Conservation (phyloP, 37 sponge, comb jelly and placozoan species). For the Theonella swinhoei region DNA sequence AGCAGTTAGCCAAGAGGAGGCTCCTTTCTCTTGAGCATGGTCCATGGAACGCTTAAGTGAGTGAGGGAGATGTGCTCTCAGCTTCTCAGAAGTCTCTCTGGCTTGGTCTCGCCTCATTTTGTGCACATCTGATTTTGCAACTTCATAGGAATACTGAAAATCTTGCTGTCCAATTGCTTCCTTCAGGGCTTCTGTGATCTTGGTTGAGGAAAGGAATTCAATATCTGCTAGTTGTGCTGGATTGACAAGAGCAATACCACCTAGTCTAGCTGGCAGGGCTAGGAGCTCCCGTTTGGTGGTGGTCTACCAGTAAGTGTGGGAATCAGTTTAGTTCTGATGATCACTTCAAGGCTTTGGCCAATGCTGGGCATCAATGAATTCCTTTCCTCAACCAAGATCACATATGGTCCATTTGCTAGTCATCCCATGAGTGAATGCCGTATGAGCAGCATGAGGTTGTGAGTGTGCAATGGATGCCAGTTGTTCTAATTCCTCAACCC, state of each 20-base stretch:
- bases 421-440: constrained; percentile 1
- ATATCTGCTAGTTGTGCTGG: constrained; percentile 4
- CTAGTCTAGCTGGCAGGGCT: constrained; percentile 25
- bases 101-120: constrained; percentile 36
- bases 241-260: constrained; percentile 24
- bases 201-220: constrained; percentile 31
- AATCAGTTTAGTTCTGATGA: constrained; percentile 27
- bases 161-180: constrained; percentile 24
- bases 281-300: too few species aligned
- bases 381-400: too few species aligned
- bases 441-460: too few species aligned
- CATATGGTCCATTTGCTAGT: too few species aligned
- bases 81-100: constrained; percentile 11
- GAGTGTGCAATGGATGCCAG: constrained; percentile 21
- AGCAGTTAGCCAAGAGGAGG: constrained; percentile 19
- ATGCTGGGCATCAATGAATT: constrained; percentile 10
- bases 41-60: too few species aligned
- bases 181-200: too few species aligned
- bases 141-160: constrained; percentile 14
- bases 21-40: too few species aligned
- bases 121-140: constrained; percentile 6
- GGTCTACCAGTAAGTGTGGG: constrained; percentile 1
- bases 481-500: constrained; percentile 21
- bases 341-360: too few species aligned
- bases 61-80: too few species aligned